A percentile compares a stretch with the other conserved stretches of the same genome.
phyloP scores from a whole-genome alignment of 2,113 vertebrate species.

The Zosterops borbonicus region DNA sequence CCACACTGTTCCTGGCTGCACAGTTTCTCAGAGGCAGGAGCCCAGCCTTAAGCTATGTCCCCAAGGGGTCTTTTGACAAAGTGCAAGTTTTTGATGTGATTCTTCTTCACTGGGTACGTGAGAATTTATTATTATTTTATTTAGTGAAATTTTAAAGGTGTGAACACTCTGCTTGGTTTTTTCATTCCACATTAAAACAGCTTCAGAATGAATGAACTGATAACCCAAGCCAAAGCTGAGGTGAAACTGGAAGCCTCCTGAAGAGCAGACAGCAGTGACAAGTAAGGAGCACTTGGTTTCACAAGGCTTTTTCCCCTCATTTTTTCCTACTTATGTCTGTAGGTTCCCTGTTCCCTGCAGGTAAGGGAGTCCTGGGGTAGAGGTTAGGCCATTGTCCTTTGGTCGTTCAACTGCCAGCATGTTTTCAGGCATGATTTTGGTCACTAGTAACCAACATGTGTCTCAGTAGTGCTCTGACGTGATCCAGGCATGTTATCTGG shows the following conservation, averaged over 20 bases:
- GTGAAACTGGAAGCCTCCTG: background rate
- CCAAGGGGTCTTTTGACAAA: background rate
- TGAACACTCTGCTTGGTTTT: background rate
- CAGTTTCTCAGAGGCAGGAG: background rate
- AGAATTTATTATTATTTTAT: background rate
- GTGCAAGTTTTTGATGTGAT: background rate
- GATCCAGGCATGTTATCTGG: background rate
- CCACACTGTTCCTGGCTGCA: background rate
- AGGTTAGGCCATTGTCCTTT: background rate
- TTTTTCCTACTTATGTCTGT: background rate
- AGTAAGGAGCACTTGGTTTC: background rate
- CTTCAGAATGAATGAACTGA: background rate
- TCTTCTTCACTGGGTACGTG: background rate
- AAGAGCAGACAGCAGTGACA: background rate
- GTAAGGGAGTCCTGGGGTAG: background rate
- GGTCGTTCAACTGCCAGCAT: background rate
- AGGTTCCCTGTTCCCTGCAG: background rate
- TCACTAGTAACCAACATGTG: rapidly evolving
- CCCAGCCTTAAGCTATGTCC: background rate
- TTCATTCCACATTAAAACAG: background rate
- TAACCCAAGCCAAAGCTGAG: background rate
- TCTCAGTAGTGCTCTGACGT: background rate
- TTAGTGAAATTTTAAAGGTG: background rate
- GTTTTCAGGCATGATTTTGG: background rate
- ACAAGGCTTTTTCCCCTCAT: rapidly evolving